A percentile compares a stretch with the other conserved stretches of the same genome.
These are phyloP conservation scores for Brachyptera putata DNA, from an alignment of 2,888 invertebrate species.

Conservation along the genomic window DNA sequence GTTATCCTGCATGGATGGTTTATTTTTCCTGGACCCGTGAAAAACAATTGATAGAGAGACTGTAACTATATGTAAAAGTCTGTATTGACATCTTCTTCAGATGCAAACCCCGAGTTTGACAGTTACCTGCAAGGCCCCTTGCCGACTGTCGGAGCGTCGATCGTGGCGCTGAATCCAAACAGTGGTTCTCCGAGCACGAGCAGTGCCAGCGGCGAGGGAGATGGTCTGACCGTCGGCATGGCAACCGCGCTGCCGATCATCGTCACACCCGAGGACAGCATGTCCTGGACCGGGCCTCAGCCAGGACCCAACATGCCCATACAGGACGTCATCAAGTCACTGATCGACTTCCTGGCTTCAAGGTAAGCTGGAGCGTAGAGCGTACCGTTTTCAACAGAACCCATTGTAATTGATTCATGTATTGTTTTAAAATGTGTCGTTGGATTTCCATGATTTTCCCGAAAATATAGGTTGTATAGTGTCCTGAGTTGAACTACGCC, in stretches of 20 bases:
- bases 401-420: too few species aligned
- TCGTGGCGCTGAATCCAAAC: slow-evolving; percentile 32
- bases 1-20: too few species aligned
- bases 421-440: too few species aligned
- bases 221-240: background rate
- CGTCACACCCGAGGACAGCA: slow-evolving; percentile 53
- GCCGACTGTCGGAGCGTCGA: slow-evolving; percentile 35
- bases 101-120: slow-evolving; percentile 69
- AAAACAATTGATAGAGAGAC: too few species aligned
- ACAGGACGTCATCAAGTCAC: slow-evolving; percentile 81
- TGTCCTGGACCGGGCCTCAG: slow-evolving; percentile 46
- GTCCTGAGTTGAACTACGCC: too few species aligned
- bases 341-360: slow-evolving; percentile 83
- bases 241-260: slow-evolving; percentile 43
- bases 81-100: too few species aligned
- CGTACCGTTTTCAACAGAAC: background rate
- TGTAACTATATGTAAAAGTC: too few species aligned
- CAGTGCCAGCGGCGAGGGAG: slow-evolving; percentile 25
- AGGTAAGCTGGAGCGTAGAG: too few species aligned
- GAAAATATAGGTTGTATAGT: too few species aligned
- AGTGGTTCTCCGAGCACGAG: slow-evolving; percentile 18
- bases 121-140: slow-evolving; percentile 58
- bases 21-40: too few species aligned
- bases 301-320: slow-evolving; percentile 66
- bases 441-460: too few species aligned